Evolutionary conservation across 2,113 vertebrate genomes (phyloP).

Genomic region (Odontesthes bonariensis): DNA sequence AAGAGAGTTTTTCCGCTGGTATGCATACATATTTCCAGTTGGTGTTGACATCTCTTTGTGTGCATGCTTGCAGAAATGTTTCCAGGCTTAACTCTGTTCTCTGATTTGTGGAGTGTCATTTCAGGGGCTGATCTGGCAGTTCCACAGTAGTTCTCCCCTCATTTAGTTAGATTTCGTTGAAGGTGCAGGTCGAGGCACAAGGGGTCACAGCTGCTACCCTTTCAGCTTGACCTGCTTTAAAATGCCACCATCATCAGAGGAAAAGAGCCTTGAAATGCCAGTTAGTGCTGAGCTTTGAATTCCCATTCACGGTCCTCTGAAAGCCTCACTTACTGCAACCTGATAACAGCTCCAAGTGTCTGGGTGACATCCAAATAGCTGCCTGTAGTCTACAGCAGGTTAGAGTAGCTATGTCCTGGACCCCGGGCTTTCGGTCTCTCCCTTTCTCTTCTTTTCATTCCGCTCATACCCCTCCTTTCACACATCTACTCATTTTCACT

Average conservation of each 20-base stretch:
- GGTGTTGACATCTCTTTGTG: neutral
- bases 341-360: conserved; percentile 74
- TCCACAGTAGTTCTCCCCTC: conserved; percentile 25
- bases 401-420: conserved; percentile 30
- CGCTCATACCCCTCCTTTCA: conserved; percentile 13
- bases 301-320: conserved; percentile 68
- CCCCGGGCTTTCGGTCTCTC: conserved; percentile 7
- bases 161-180: conserved; percentile 45
- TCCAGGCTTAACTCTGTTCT: conserved; percentile 30
- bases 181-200: conserved; percentile 2
- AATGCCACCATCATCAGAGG: conserved; percentile 64
- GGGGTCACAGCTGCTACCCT: conserved; percentile 46
- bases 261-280: conserved; percentile 61
- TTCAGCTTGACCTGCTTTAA: conserved; percentile 75
- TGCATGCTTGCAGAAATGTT: conserved; percentile 27
- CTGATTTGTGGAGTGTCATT: conserved; percentile 35
- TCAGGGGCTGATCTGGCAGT: conserved; percentile 19
- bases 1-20: conserved; percentile 8
- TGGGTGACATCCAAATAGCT: conserved; percentile 64
- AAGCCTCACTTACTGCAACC: conserved; percentile 59
- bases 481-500: conserved; percentile 18
- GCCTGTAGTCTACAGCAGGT: conserved; percentile 58
- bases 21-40: conserved; percentile 3
- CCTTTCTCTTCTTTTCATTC: conserved; percentile 13
- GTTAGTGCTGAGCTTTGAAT: conserved; percentile 72